Base-by-base conservation (phyloP, 2,888 invertebrate genomes). In the Caenorhabditis japonica region DNA sequence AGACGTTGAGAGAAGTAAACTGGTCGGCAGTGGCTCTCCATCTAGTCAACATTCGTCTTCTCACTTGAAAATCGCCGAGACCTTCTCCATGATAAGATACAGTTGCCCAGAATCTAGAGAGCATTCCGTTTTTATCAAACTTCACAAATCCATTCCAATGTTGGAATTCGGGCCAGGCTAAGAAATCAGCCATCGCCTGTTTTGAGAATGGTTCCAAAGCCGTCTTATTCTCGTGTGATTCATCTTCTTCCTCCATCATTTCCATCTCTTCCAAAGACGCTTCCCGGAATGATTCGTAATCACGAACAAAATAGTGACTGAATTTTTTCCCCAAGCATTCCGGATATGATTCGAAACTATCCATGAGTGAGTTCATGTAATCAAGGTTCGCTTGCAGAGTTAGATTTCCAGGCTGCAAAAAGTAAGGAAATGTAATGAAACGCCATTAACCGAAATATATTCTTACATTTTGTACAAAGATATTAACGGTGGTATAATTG, bases 141-240 rank as follows among this genome's bases (percentile, higher is more conserved):
- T 78, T 75, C 21, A 85, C 74, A 53, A 85, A 85, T 15, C 82
- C 84, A 61, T 81, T 79, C 83, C 84, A 84, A 61, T 85, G 83
- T 13, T 80, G 76, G 60, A 83, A 85, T 59, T 85, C 85, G 7
- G 85, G 85, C 85, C 85, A 85, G 15, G 73, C 53, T n/a, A 85
- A 69, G 71, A 85, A 85, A 8, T 74, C 75, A 2, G 68, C 58
- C 82, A 85, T 80, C n/a, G 78, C 62, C 3, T 36, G 51, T 49
- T 76, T 69, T 13, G 71, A 75, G 72, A 76, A 79, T 10, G 69
- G 47, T 23, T 76, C 60, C 17, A 58, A 17, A 17, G 61, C n/a
- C 3, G 66, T 58, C 25, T 43, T 23, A 23, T 72, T 72, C 12
- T 38, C 13, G 15, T 39, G n/a, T 30, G 46, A 68, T 36, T 46